Percentiles rank a stretch among this genome's conserved stretches.
Evolutionary conservation across 2,113 vertebrate genomes (phyloP).

Genomic region (Epinephelus lanceolatus): DNA sequence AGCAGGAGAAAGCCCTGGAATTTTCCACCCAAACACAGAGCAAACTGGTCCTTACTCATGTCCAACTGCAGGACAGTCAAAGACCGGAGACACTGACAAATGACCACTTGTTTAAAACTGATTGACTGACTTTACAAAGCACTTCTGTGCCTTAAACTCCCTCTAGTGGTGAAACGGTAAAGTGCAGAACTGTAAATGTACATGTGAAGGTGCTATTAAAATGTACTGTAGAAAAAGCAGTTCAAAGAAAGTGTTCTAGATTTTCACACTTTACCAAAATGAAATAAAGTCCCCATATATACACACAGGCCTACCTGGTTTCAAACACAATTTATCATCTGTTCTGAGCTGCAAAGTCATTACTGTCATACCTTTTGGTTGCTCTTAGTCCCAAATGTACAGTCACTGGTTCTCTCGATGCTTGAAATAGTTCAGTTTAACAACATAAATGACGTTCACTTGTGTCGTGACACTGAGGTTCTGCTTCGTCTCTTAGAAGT

Average conservation of each 20-base stretch:
- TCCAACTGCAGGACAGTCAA: slow-evolving; percentile 21
- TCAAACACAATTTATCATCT: background rate
- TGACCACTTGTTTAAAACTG: slow-evolving; percentile 30
- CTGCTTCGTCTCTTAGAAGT: background rate
- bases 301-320: background rate
- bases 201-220: background rate
- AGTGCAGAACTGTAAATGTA: background rate
- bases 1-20: slow-evolving; percentile 70
- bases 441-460: background rate
- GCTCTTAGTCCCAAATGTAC: background rate
- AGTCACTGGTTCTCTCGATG: background rate
- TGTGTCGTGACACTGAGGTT: background rate
- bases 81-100: slow-evolving; percentile 33
- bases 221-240: background rate
- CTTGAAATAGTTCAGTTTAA: background rate
- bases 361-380: slow-evolving; percentile 4
- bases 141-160: slow-evolving; percentile 26
- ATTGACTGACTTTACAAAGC: slow-evolving; percentile 3
- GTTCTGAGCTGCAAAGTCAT: background rate
- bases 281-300: background rate
- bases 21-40: slow-evolving; percentile 65
- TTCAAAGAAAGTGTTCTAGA: background rate
- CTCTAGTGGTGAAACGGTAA: slow-evolving; percentile 60
- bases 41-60: slow-evolving; percentile 44
- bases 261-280: background rate